Base-by-base conservation (phyloP, 2,888 invertebrate genomes). In the Cantharis rustica region DNA sequence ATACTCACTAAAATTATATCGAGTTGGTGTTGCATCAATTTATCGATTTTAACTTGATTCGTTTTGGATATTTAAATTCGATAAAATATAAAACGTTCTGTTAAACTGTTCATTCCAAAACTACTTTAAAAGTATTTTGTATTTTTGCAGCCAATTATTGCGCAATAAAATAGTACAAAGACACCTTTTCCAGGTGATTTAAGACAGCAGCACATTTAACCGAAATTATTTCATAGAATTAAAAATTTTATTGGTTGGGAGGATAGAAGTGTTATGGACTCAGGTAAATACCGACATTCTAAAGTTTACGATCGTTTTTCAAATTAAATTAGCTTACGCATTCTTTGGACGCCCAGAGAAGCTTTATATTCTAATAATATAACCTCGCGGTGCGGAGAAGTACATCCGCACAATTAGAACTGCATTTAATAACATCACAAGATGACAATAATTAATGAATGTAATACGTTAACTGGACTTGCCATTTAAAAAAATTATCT, bases 1-100 rank as follows among this genome's bases (percentile, higher is more conserved):
- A 71, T 76, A 73, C 23, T 66, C 20, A 66, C 68, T 73, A 63
- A 62, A 70, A 64, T 70, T 73, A 70, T 70, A 70, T 76, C 66
- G 73, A 74, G 71, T n/a, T n/a, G n/a, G n/a, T 68, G 71, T 61
- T 23, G 13, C 5, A 31, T 70, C 71, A 62, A 76, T 63, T 71
- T 73, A 76, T 76, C 63, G 73, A 73, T 73, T 70, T 76, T 10
- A 31, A 1, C 4, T 47, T 47, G n/a, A n/a, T 47, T n/a, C 47
- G n/a, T 47, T 47, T 47, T 47, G 47, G 47, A 4, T 47, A 47
- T 47, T n/a, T 47, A 2, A 1, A n/a, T 47, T n/a, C 47, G n/a
- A 47, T 7, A 47, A n/a, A 47, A 47, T 1, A n/a, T n/a, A n/a
- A n/a, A 47, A 7, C 7, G 1, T 47, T 47, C n/a, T 47, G 47